A percentile compares a stretch with the other conserved stretches of the same genome.
These are phyloP conservation scores for Drosophila maculinotata DNA, from an alignment of 2,888 invertebrate species.

Conservation along the genomic window DNA sequence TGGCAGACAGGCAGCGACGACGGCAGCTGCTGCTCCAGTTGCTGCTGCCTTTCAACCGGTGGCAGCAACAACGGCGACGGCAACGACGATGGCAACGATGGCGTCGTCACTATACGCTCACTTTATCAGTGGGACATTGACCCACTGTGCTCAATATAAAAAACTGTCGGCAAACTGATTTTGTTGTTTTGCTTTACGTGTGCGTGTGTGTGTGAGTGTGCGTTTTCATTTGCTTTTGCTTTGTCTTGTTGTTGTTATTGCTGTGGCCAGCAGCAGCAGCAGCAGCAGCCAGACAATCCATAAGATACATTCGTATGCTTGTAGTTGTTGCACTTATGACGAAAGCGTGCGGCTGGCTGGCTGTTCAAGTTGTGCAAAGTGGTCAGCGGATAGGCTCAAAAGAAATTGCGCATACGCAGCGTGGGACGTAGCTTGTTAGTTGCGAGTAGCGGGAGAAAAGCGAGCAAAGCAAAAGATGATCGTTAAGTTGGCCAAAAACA, in stretches of 20 bases:
- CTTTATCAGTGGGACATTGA: conserved; percentile 84
- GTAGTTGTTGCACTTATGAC: conserved; percentile 63
- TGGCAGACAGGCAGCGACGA: conserved; percentile 44
- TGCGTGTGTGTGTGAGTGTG: conserved; percentile 34
- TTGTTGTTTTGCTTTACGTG: conserved; percentile 51
- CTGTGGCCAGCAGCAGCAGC: conserved; percentile 50
- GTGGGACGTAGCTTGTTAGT: conserved; percentile 34
- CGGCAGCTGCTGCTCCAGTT: conserved; percentile 69
- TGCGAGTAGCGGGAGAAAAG: background rate
- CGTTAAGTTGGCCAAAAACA: conserved; percentile 49
- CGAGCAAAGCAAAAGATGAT: conserved; percentile 5
- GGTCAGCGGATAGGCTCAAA: conserved; percentile 38
- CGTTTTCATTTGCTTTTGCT: conserved; percentile 35
- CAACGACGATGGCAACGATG: conserved; percentile 14
- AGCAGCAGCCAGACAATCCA: conserved; percentile 46
- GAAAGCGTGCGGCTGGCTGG: conserved; percentile 54
- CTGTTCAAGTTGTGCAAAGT: conserved; percentile 51
- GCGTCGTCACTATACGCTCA: conserved; percentile 63
- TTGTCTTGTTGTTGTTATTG: conserved; percentile 44
- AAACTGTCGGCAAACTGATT: conserved; percentile 76
- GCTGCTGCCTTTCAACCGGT: conserved; percentile 69
- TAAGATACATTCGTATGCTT: conserved; percentile 37
- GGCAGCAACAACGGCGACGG: conserved; percentile 35
- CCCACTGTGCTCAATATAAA: conserved; percentile 83
- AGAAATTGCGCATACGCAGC: conserved; percentile 76